Evolutionary conservation across 2,888 invertebrate genomes (phyloP), one percentile per base, ranked within the genome.

Genomic region (Eutolmus rufibarbis): DNA sequence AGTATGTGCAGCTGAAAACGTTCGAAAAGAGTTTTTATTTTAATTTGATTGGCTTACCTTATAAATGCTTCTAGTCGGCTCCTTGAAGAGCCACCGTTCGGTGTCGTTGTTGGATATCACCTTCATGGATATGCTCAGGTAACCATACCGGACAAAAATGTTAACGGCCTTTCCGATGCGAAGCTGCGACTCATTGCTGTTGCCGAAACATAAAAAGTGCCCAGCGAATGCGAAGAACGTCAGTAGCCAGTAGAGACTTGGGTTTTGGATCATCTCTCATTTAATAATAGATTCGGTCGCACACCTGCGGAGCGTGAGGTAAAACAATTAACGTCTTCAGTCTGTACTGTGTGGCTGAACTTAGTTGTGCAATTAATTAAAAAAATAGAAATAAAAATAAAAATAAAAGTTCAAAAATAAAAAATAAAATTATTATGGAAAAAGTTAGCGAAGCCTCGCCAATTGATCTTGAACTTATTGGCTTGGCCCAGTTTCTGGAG

Each of bases 151-250:
- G 91, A 95, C 94, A 89, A 97, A 97, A 90, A 97, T 95, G 92
- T 97, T 97, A 91, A 97, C 96, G 89, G 97, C 96, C 91, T 96
- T 96, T 90, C 97, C 97, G 89, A 97, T 95, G 89, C 96, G 91
- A 86, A 93, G 89, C 89, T 92, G 92, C n/a, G 93, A 93, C 89
- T 93, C 93, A 77, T 92, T 91, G 82, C 90, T 91, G 87, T 91
- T 91, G 77, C 90, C 90, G 87, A 89, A 89, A 79, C 89, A 90
- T 66, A 66, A 51, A 37, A 90, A 87, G 86, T 89, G 89, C 87
- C 90, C 90, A 89, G 90, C 90, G 88, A 91, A 89, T 89, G 91
- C 81, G 79, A 91, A 90, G 88, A 92, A 89, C 89, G 91, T 90
- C 90, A 92, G 88, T 87, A 92, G 90, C 91, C 91, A 91, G 89